Percentiles rank a stretch among this genome's conserved stretches.
These are phyloP conservation scores for Mellilla xanthometata DNA, from an alignment of 2,888 invertebrate genomes.

Conservation along the genomic window DNA sequence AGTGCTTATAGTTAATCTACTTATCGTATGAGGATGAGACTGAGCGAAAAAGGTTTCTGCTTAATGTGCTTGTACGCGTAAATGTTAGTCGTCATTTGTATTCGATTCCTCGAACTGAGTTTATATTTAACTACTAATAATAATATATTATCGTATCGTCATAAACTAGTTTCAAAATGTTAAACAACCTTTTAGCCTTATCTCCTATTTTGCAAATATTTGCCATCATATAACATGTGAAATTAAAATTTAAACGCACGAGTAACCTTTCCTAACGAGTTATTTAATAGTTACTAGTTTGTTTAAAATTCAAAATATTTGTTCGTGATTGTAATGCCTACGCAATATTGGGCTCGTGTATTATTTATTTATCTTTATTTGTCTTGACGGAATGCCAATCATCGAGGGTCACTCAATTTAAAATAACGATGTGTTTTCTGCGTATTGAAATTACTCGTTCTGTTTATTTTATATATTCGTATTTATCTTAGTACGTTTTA, in stretches of 20 bases:
- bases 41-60: too few species aligned
- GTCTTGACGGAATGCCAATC: background rate
- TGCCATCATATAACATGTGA: background rate
- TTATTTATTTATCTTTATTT: constrained; percentile 1
- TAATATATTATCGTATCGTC: too few species aligned
- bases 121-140: too few species aligned
- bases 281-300: constrained; percentile 5
- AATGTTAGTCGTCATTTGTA: too few species aligned
- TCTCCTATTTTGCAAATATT: too few species aligned
- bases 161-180: too few species aligned
- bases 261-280: constrained; percentile 3
- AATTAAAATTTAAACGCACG: constrained; percentile 1
- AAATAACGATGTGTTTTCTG: background rate
- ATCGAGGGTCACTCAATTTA: background rate
- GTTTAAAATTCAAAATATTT: constrained; percentile 6
- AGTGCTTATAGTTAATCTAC: too few species aligned
- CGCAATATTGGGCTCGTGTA: background rate
- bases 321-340: background rate
- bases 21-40: too few species aligned
- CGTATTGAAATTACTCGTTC: background rate
- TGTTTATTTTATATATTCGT: background rate
- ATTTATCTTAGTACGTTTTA: background rate
- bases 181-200: too few species aligned
- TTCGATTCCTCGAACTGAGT: too few species aligned
- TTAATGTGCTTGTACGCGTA: too few species aligned